Evolutionary conservation across 2,888 invertebrate species (phyloP), one percentile per base, ranked within the genome.

Genomic region (Drosophila paracracens): DNA sequence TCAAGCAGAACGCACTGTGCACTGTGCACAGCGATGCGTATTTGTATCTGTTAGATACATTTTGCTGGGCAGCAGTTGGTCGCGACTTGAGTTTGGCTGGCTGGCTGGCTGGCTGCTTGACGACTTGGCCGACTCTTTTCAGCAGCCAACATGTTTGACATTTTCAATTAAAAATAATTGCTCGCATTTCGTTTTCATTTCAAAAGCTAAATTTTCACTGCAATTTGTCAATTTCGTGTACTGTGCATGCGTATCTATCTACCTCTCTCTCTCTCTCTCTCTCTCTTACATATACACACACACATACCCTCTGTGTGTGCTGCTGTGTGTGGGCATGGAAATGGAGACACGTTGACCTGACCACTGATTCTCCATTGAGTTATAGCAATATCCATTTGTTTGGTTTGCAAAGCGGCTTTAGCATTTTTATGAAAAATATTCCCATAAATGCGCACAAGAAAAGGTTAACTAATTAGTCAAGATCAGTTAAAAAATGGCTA

Each of bases 111-210:
- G 48, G 16, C 78, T 58, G 61, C 58, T 65, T 78, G 76, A 73
- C 63, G 76, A 79, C 64, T 76, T 79, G 74, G 79, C 79, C 81
- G 81, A 81, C 75, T 68, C 70, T 80, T 76, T 82, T 82, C 70
- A 64, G 69, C 81, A 69, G 73, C 85, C 85, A 81, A 79, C 79
- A 79, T 83, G 78, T 88, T 89, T 84, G 88, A 89, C 91, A 89
- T 85, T 88, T 90, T 88, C 88, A 88, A 88, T 88, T 90, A 82
- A 90, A 88, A 90, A 88, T 88, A 88, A 88, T 88, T 88, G 85
- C 88, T 90, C 85, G 83, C 91, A 76, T 88, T 90, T 81, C 81
- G 77, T 81, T 90, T 84, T 74, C 81, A 80, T 78, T 82, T 85
- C 76, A 70, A 80, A 76, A 79, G 67, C 63, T 64, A 79, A 56